These are phyloP conservation scores for Channallabes apus DNA, from an alignment of 2,797 vertebrate genomes.

Conservation along the genomic window DNA sequence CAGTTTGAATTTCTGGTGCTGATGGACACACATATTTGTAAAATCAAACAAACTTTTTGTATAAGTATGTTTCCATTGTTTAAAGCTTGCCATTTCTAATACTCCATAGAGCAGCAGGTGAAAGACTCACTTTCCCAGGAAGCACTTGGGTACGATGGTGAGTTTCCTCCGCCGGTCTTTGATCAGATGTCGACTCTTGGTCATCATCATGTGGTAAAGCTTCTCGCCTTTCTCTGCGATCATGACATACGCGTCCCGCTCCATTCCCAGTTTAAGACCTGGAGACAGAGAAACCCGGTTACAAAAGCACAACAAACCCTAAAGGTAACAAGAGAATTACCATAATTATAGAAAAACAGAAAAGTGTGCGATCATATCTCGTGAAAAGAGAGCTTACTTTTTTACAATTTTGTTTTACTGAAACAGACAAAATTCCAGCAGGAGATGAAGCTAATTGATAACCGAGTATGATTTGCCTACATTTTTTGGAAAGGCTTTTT, in stretches of 20 bases:
- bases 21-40: too few relatives aligned
- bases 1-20: too few relatives aligned
- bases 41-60: too few relatives aligned
- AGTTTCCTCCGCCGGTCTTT: slow-evolving; percentile 95
- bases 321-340: too few relatives aligned
- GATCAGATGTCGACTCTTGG: slow-evolving; percentile 91
- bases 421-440: background rate
- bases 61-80: background rate
- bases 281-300: background rate
- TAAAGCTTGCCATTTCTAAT: background rate
- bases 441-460: background rate
- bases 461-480: background rate
- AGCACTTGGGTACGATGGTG: slow-evolving; percentile 95
- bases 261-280: slow-evolving; percentile 98
- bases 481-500: background rate
- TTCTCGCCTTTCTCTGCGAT: slow-evolving; percentile 98
- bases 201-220: slow-evolving; percentile 99
- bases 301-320: background rate
- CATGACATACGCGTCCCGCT: slow-evolving; percentile 96
- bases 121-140: slow-evolving; percentile 96
- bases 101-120: background rate
- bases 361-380: background rate
- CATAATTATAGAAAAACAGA: background rate
- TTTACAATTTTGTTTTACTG: background rate
- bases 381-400: background rate